These are phyloP conservation scores for Trachops cirrhosus DNA, from an alignment of 2,797 vertebrate species.

Conservation along the genomic window DNA sequence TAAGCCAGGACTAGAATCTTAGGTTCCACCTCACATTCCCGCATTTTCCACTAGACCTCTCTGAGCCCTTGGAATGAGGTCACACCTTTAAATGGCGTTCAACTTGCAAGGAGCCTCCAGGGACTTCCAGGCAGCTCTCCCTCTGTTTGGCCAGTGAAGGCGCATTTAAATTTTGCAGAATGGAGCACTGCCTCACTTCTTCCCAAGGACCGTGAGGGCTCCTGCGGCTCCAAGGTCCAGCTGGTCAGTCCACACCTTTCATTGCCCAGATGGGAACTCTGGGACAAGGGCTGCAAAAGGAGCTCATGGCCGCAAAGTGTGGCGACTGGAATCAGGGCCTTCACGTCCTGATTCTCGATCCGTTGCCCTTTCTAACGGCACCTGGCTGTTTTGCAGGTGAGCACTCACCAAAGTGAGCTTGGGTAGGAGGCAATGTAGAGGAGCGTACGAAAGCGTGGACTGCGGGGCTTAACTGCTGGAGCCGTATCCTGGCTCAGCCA, in stretches of 20 bases:
- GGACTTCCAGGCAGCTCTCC: neutral
- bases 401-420: rapidly evolving
- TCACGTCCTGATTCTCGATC: neutral
- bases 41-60: neutral
- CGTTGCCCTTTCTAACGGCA: rapidly evolving
- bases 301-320: neutral
- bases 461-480: neutral
- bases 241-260: no score
- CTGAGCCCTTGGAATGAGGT: neutral
- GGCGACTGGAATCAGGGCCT: no score
- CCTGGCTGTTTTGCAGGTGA: neutral
- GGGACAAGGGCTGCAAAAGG: neutral
- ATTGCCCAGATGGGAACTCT: rapidly evolving
- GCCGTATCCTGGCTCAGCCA: neutral
- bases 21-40: neutral
- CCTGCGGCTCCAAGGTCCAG: neutral
- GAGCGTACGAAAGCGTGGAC: neutral
- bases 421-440: neutral
- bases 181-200: neutral
- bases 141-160: neutral
- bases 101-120: neutral
- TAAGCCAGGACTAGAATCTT: neutral
- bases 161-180: neutral
- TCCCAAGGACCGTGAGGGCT: neutral
- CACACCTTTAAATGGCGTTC: neutral